Base-by-base conservation (phyloP, 2,797 vertebrate species). In the Lutjanus argentimaculatus region DNA sequence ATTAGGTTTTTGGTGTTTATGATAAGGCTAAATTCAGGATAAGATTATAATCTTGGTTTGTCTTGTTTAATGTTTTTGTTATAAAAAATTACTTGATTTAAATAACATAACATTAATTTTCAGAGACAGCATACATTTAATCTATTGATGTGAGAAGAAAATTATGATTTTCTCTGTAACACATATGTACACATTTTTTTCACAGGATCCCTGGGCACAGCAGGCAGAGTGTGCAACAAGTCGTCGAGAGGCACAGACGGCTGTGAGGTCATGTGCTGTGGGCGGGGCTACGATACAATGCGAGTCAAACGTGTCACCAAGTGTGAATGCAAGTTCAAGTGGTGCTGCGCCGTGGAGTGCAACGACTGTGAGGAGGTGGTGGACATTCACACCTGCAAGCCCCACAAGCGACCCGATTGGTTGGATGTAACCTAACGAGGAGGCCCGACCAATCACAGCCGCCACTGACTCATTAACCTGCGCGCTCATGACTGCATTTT, bases 261-360 rank as follows among this genome's bases (percentile, higher is more conserved):
- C 79, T 99, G 99, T 21, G 98, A 99, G 92, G 97, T 99, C 92
- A 99, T 99, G 99, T 99, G 99, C 94, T 99, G 99, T 11, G 98
- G 98, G 52, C 95, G 98, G 40, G 99, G 99, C 61, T 99, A 99
- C 3, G 99, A 99, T 96, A 99, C 99, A 53, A 99, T 96, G 40
- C 97, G 98, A 0, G 94, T 98, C 85, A 98, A 97, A 1, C 97
- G 97, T 1, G 85, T 99, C 93, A 97, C 96, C 85, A 97, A 99
- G 95, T 99, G 99, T 22, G 99, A 99, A 93, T 99, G 99, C 94
- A 99, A 99, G 93, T 99, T 99, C 94, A 97, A 97, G 91, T 99
- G 99, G 99, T 99, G 99, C 94, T 99, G 99, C 72, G 95, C 97
- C 0, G 99, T 99, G 76, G 96, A 98, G 91, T 99, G 99, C 95